These are phyloP conservation scores for Anolis carolinensis DNA, from an alignment of 2,113 vertebrate genomes.

Conservation along the genomic window DNA sequence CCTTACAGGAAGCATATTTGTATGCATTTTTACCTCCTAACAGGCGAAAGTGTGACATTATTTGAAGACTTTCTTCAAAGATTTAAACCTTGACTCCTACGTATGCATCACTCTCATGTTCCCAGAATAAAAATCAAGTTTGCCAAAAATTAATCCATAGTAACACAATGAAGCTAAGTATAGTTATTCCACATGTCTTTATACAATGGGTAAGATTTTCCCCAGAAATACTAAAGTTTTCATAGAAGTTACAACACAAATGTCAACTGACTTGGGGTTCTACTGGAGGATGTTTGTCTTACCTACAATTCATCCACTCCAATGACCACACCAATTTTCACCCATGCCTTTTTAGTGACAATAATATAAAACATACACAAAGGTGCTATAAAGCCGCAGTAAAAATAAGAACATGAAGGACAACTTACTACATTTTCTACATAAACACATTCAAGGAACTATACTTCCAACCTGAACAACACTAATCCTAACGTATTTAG, in stretches of 20 bases:
- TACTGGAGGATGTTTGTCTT: not conserved
- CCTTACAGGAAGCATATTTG: not conserved
- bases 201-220: not conserved
- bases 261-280: not conserved
- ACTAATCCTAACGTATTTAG: not conserved
- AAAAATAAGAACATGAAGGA: not conserved
- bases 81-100: not conserved
- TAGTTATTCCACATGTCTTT: not conserved
- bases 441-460: not conserved
- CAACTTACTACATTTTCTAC: not conserved
- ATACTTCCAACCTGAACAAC: not conserved
- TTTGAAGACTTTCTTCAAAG: not conserved
- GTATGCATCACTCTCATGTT: not conserved
- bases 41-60: not conserved
- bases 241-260: not conserved
- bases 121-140: not conserved
- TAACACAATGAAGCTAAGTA: not conserved
- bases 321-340: not conserved
- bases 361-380: not conserved
- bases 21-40: constrained; percentile 18
- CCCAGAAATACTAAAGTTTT: not conserved
- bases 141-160: not conserved
- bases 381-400: not conserved
- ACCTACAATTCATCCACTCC: not conserved
- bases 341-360: not conserved